Base-by-base conservation (phyloP, 2,797 vertebrate species). In the Neoniphon sammara region DNA sequence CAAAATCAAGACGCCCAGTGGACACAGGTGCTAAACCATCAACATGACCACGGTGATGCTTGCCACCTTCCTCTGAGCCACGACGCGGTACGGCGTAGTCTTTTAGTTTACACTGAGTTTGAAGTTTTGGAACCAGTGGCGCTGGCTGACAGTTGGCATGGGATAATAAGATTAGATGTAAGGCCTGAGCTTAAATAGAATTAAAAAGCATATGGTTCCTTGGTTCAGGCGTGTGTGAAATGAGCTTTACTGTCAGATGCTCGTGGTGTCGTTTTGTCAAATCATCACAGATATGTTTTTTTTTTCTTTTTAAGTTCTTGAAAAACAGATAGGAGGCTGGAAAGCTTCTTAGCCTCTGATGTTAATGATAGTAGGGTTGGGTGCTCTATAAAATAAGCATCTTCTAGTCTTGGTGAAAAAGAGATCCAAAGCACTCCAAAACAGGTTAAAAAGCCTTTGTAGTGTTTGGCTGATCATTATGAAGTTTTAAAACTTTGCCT, bases 1-100 rank as follows among this genome's bases (percentile, higher is more conserved):
- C 18, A 17, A 82, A 81, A 79, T 55, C 46, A 49, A 80, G 57
- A 65, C n/a, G 5, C 73, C 70, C 73, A 20, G 73, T 39, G 65
- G 78, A 72, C 46, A 7, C 18, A 5, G 21, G 10, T 39, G 55
- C 62, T 63, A 55, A 60, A 70, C 36, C 65, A 56, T 80, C 58
- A 18, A 46, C 47, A 27, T 63, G 74, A 46, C 67, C 39, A 62
- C 70, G 75, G 77, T 69, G 77, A 77, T 2, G 10, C 44, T 50
- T 2, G 55, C 50, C 25, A 17, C 73, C 39, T 53, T 10, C 30
- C 7, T 30, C 27, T n/a, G 53, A 73, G 74, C 42, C 64, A 42
- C 56, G 25, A 20, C 14, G 36, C 44, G 20, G 11, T 30, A 3
- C 52, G 42, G 0, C 10, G n/a, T 1, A 57, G 53, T 31, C 66